phyloP scores from a whole-genome alignment of 1,140 invertebrate genomes.

The Nylanderia fulva region DNA sequence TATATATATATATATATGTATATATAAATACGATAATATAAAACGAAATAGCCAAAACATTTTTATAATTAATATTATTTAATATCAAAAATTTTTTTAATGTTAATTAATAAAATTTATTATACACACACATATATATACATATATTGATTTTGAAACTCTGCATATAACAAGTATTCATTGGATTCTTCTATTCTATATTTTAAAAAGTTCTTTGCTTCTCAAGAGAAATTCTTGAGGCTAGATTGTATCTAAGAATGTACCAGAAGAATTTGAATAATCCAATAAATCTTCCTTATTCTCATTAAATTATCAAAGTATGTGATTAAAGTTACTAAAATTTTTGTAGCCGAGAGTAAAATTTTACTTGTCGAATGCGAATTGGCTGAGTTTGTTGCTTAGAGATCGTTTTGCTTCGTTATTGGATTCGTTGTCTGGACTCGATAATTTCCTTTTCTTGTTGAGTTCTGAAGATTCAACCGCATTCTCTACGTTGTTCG shows the following conservation, averaged over 20 bases:
- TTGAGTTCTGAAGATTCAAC: slow-evolving; percentile 43
- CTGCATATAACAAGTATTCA: background rate
- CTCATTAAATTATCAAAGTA: background rate
- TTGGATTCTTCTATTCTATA: background rate
- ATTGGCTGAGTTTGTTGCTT: slow-evolving; percentile 70
- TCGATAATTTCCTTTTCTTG: slow-evolving; percentile 80
- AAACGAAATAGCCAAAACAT: background rate
- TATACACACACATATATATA: background rate
- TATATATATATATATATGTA: too few relatives aligned
- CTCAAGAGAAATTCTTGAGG: background rate
- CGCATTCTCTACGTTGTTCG: background rate
- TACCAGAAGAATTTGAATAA: background rate
- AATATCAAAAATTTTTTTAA: slow-evolving; percentile 23
- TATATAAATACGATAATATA: background rate
- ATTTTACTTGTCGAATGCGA: slow-evolving; percentile 70
- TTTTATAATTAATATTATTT: slow-evolving; percentile 36
- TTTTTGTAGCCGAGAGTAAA: background rate
- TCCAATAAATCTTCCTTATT: background rate
- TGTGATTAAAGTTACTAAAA: background rate
- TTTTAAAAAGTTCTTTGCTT: background rate
- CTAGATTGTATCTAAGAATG: slow-evolving; percentile 39
- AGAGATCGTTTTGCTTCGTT: slow-evolving; percentile 74
- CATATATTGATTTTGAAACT: slow-evolving; percentile 14
- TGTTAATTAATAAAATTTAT: slow-evolving; percentile 52
- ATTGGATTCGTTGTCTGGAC: slow-evolving; percentile 49